Evolutionary conservation across 2,888 invertebrate genomes (phyloP), one percentile per base, ranked within the genome.

Genomic region (Caradrina clavipalpis): DNA sequence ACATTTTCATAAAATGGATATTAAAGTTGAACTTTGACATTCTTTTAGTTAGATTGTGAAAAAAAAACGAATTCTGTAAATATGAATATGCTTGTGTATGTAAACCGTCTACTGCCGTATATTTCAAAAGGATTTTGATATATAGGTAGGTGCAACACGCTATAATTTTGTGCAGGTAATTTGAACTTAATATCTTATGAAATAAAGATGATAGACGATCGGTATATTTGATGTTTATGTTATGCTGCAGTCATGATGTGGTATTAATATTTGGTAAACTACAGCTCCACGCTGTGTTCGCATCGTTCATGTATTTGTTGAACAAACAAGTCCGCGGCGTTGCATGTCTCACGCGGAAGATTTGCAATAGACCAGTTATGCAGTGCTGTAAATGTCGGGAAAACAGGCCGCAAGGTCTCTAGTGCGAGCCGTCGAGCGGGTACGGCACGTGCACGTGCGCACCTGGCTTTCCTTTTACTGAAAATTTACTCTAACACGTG

Each of bases 361-460:
- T 83, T 88, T 81, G 87, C 82, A 89, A 89, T 80, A 85, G 81
- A 70, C 78, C 70, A 78, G 73, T 77, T 64, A 69, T 75, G 66
- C 70, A 57, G 78, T 75, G 69, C 79, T 80, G 83, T 81, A 87
- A 84, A 82, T 78, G 84, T 71, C 78, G 82, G 88, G 85, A 90
- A 90, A 88, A 83, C 76, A 71, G 76, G 72, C 73, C 65, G 77
- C 83, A 90, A 87, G 89, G 86, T 80, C 80, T 68, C 19, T 49
- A 63, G 54, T 69, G 72, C 45, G 21, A 22, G 26, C 45, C 42
- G 22, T 73, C 60, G 31, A 47, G 35, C 35, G 15, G 55, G 58
- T 62, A 39, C 13, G 15, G 21, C 81, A 57, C 63, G 60, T 76
- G 69, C 10, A 6, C 1, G 45, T 6, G 45, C 45, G 17, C 15